These are phyloP conservation scores for sheep (Ovis aries) DNA, from an alignment of 2,113 vertebrate species.

Conservation along the genomic window DNA sequence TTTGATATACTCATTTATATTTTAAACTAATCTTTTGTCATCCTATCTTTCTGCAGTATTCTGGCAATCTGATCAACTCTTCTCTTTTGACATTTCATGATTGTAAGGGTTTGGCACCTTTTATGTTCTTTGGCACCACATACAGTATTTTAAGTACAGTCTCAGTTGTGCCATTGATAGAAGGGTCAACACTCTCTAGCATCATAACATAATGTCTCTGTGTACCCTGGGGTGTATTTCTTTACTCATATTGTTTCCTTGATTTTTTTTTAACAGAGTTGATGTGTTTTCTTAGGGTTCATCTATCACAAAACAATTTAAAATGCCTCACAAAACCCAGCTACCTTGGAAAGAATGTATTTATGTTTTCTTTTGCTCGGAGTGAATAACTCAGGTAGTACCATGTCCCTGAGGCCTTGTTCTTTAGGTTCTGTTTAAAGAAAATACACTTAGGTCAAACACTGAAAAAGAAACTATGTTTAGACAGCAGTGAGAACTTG, in stretches of 20 bases:
- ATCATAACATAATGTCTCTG: constrained; percentile 34
- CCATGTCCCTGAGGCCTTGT: constrained; percentile 54
- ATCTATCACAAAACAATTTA: constrained; percentile 70
- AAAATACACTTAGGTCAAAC: constrained; percentile 59
- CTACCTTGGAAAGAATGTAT: constrained; percentile 47
- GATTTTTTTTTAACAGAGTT: constrained; percentile 51
- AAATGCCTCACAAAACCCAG: constrained; percentile 30
- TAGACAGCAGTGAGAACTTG: constrained; percentile 1
- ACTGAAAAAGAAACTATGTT: constrained; percentile 41
- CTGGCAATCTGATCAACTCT: not conserved
- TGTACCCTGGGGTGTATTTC: constrained; percentile 45
- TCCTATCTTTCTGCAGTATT: not conserved
- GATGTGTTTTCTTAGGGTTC: constrained; percentile 42
- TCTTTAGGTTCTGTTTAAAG: constrained; percentile 60
- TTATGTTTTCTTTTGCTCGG: constrained; percentile 55
- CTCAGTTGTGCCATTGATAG: not conserved
- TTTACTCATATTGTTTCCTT: constrained; percentile 52
- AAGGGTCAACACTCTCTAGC: constrained; percentile 7
- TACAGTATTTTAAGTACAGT: not conserved
- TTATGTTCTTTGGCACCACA: not conserved
- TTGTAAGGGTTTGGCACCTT: not conserved
- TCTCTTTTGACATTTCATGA: not conserved
- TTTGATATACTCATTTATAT: not conserved
- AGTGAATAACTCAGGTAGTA: constrained; percentile 45
- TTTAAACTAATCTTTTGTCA: not conserved